Base-by-base conservation (phyloP, 2,888 invertebrate genomes). In the Phortica magna region DNA sequence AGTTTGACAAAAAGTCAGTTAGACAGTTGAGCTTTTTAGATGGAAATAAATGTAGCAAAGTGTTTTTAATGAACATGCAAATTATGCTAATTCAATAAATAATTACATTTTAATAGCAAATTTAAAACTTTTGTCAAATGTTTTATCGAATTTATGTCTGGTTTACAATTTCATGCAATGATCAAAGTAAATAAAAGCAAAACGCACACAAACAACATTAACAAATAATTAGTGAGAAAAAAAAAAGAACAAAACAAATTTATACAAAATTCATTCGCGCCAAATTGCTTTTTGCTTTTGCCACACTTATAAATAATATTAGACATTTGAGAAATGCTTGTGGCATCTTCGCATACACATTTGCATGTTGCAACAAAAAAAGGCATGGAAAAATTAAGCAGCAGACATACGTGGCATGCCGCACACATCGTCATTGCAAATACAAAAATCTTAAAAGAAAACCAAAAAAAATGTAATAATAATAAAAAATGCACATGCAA, bases 101-200 rank as follows among this genome's bases (percentile, higher is more conserved):
- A 82, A 88, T 89, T 84, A 81, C 73, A 81, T 80, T 82, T 89
- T 86, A 82, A 85, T 84, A 77, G 82, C 78, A 81, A 87, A 86
- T 88, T 80, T 80, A 77, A 78, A 82, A 55, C 70, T 12, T 57
- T 42, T 72, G 10, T 57, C 48, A 73, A 77, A 67, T 31, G 14
- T n/a, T 53, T 73, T 72, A 77, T 83, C 77, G 75, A 73, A 79
- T 77, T 64, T 79, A 78, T 80, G 22, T 22, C 57, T 81, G 78
- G 77, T 78, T 42, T 72, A 48, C 42, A 31, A 4, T 31, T 31
- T 1, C 2, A 31, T 31, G 2, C 31, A 31, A 31, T 31, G 31
- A 31, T 31, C 31, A 31, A 31, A 31, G 31, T 31, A 31, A 31
- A 31, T 31, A 31, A 31, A 31, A 31, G 31, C 31, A 31, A 1